These are phyloP conservation scores for Rafetus swinhoei DNA, from an alignment of 2,113 vertebrate genomes.

Conservation along the genomic window DNA sequence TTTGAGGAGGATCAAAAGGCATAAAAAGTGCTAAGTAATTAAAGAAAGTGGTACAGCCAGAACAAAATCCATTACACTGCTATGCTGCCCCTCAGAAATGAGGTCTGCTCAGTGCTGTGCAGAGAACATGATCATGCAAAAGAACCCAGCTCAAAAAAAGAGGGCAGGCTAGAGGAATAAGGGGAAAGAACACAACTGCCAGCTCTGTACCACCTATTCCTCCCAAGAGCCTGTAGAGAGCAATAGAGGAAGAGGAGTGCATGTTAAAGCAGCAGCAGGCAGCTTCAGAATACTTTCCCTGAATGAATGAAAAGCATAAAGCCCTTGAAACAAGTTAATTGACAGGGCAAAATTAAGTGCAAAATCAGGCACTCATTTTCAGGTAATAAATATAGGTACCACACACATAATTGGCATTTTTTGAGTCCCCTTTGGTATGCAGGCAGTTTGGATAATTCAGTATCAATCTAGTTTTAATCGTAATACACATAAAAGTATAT, in stretches of 20 bases:
- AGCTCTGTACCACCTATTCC: background rate
- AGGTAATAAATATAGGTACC: slow-evolving; percentile 19
- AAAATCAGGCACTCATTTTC: slow-evolving; percentile 19
- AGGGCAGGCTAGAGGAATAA: background rate
- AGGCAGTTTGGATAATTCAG: slow-evolving; percentile 9
- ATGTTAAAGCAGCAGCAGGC: background rate
- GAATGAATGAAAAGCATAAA: background rate
- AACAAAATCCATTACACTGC: background rate
- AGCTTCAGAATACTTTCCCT: background rate
- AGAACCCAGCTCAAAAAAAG: background rate
- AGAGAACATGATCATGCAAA: background rate
- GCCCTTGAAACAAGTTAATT: slow-evolving; percentile 27
- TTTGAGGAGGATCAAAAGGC: background rate
- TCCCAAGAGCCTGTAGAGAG: background rate
- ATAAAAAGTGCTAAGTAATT: background rate
- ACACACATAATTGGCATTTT: background rate
- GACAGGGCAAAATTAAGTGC: slow-evolving; percentile 3
- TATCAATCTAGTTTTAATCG: slow-evolving; percentile 48
- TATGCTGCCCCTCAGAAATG: background rate
- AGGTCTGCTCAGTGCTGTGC: background rate
- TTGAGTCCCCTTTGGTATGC: background rate
- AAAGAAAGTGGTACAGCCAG: background rate
- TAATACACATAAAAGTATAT: slow-evolving; percentile 2
- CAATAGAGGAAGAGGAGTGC: background rate
- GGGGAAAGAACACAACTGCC: background rate